Evolutionary conservation across 23 tunicate species (phyloP).

Genomic region (Clavelina lepadiformis): DNA sequence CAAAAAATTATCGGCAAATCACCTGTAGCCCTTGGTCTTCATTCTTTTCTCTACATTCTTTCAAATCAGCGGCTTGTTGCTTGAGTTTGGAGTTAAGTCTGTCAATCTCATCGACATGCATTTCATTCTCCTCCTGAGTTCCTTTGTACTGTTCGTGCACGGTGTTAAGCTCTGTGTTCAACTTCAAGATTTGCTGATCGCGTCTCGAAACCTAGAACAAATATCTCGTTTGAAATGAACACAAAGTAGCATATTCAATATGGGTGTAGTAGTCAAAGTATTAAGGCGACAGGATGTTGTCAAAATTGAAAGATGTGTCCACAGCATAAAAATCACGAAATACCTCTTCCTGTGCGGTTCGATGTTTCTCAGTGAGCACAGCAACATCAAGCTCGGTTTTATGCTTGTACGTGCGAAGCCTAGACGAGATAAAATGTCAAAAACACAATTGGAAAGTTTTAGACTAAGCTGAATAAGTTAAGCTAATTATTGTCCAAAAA

Average conservation of each 20-base stretch:
- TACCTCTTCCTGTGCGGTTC: constrained; percentile 94
- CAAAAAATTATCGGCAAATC: neutral
- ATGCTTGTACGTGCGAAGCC: constrained; percentile 67
- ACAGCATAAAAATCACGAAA: neutral
- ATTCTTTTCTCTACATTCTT: constrained; percentile 38
- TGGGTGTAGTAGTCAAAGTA: too few relatives aligned
- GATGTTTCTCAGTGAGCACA: constrained; percentile 63
- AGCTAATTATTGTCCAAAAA: too few relatives aligned
- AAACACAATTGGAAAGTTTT: too few relatives aligned
- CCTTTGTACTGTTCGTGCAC: constrained; percentile 63
- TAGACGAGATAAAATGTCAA: constrained; percentile 8
- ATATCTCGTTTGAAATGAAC: neutral
- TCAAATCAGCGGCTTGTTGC: constrained; percentile 31
- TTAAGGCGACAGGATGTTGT: too few relatives aligned
- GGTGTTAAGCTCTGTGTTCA: constrained; percentile 61
- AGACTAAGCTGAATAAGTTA: too few relatives aligned
- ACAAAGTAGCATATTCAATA: neutral
- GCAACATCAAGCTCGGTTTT: constrained; percentile 77
- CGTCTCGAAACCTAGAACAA: constrained; percentile 37
- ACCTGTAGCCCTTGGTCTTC: constrained; percentile 35
- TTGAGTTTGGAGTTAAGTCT: constrained; percentile 40
- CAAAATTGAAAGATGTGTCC: too few relatives aligned
- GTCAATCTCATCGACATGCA: constrained; percentile 64
- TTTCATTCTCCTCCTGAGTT: constrained; percentile 64
- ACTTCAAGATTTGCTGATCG: constrained; percentile 61